Conservation (phyloP, 2,113 vertebrate species). For the Numida meleagris region DNA sequence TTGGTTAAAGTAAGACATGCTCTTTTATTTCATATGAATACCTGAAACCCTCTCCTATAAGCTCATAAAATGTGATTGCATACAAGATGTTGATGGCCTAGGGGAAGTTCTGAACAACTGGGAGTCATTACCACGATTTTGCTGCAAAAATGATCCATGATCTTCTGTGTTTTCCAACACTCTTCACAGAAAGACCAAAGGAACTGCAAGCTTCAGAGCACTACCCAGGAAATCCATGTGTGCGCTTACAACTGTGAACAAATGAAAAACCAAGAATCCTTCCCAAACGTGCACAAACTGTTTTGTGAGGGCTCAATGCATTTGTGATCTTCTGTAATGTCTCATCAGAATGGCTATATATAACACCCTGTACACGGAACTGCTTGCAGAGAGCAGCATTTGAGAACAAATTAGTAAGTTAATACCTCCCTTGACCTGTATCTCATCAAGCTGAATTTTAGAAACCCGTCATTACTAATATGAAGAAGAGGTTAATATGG, state of each 20-base stretch:
- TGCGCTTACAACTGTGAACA: not conserved
- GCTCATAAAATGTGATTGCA: conserved; percentile 55
- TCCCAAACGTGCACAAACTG: not conserved
- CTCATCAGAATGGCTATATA: not conserved
- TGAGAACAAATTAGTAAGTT: conserved; percentile 32
- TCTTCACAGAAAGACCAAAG: not conserved
- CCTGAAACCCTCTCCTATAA: conserved; percentile 34
- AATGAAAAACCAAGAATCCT: not conserved
- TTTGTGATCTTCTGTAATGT: not conserved
- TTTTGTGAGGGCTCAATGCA: not conserved
- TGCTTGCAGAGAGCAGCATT: not conserved
- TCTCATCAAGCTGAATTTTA: conserved; percentile 26
- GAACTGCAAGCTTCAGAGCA: conserved; percentile 9
- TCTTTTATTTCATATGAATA: conserved; percentile 40
- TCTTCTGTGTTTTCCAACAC: conserved; percentile 14
- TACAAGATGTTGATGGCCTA: conserved; percentile 62
- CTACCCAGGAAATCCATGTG: not conserved
- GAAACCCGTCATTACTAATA: conserved; percentile 28
- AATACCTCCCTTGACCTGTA: conserved; percentile 24
- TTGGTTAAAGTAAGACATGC: conserved; percentile 22
- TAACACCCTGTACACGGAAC: not conserved
- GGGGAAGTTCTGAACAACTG: conserved; percentile 45
- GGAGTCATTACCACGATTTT: conserved; percentile 45
- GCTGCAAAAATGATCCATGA: conserved; percentile 43
- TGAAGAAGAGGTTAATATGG: conserved; percentile 35